Base-by-base conservation (phyloP, 1,140 invertebrate species). In the Calephelis virginiensis region DNA sequence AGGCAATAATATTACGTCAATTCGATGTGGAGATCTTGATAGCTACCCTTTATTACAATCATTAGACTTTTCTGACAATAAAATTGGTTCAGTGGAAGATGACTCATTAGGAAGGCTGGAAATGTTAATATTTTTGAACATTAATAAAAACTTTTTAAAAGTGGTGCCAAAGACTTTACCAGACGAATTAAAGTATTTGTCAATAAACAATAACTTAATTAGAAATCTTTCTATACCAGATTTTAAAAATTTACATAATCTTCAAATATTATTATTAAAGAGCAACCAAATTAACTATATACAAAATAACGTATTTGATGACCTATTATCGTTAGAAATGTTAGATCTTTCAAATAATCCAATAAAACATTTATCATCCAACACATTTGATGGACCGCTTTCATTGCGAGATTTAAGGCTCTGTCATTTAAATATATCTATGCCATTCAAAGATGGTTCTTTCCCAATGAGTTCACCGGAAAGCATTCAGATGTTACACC, bases 1-100 rank as follows among this genome's bases (percentile, higher is more conserved):
- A 1, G 94, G 95, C 12, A 98, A 98, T 76, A 90, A 92, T 70
- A 93, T 97, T 53, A 93, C 92, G 61, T 90, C 93, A 0, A 94
- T 98, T 13, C 93, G 94, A 49, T 94, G 96, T 73, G 96, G 96
- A n/a, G 96, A 98, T 76, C 92, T 99, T 66, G 96, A 97, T 77
- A 97, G 96, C 71, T 98, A 98, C 83, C 97, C 97, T 0, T 86
- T 97, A 13, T 84, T 98, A 9, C 95, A 95, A 69, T 92, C 96
- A 38, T 83, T 99, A 37, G 95, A 97, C 77, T 93, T 98, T 45
- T 96, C 96, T 28, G 93, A 95, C 63, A 98, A 98, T 79, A 91
- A 93, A 67, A 93, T 99, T 38, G 89, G 88, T 49, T 91, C 93
- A 5, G 93, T 99, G 7, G 97, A 98, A 85, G 96, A 98, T 45